Percentiles rank a stretch among this genome's conserved stretches.
phyloP scores from a whole-genome alignment of 1,140 invertebrate genomes.

The Sinonovacula constricta region DNA sequence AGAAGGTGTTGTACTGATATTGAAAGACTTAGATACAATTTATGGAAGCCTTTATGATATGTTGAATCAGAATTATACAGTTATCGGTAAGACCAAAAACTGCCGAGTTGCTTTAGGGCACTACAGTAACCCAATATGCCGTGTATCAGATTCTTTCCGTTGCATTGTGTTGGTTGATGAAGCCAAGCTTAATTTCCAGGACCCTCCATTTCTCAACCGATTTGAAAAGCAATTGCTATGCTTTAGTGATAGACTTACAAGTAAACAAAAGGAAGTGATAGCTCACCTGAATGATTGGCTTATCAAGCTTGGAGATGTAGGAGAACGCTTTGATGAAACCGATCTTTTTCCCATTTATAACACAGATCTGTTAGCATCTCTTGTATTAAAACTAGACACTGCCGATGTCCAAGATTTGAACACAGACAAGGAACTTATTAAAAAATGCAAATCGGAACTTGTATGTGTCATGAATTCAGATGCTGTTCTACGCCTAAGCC shows the following conservation, averaged over 20 bases:
- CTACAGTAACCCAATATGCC: slow-evolving; percentile 70
- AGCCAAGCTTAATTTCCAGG: slow-evolving; percentile 59
- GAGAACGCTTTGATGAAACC: slow-evolving; percentile 21
- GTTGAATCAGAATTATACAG: slow-evolving; percentile 71
- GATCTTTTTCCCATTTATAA: slow-evolving; percentile 53
- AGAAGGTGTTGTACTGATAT: slow-evolving; percentile 63
- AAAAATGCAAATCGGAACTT: slow-evolving; percentile 22
- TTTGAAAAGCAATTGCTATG: slow-evolving; percentile 70
- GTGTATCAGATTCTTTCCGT: slow-evolving; percentile 66
- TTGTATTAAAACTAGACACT: slow-evolving; percentile 37
- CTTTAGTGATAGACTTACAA: slow-evolving; percentile 53
- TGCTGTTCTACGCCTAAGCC: slow-evolving; percentile 45
- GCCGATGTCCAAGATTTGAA: neutral
- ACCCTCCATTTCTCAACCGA: slow-evolving; percentile 69
- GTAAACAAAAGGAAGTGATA: slow-evolving; percentile 5
- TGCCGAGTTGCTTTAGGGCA: slow-evolving; percentile 66
- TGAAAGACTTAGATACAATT: slow-evolving; percentile 68
- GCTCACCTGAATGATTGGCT: slow-evolving; percentile 13
- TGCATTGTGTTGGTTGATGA: slow-evolving; percentile 68
- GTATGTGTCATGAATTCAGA: slow-evolving; percentile 56
- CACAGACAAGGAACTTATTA: slow-evolving; percentile 32
- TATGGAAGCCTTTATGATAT: slow-evolving; percentile 73
- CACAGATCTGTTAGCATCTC: slow-evolving; percentile 52
- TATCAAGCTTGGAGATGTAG: slow-evolving; percentile 18
- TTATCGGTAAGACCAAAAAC: slow-evolving; percentile 67